Conservation (phyloP, 2,113 vertebrate genomes). For the Otus sunia region DNA sequence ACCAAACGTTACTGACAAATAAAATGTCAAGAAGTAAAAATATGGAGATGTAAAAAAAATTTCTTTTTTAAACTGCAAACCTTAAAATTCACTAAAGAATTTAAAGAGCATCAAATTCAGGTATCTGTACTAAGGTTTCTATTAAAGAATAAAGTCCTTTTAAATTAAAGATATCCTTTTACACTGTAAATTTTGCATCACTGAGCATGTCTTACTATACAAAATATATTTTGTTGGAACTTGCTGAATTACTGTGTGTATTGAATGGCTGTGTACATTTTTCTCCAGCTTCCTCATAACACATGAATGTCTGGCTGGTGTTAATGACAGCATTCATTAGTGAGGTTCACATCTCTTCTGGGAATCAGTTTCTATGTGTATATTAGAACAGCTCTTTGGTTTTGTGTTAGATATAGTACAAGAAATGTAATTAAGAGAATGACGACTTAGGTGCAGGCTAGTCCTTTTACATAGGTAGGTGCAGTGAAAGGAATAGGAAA, state of each 20-base stretch:
- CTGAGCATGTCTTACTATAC: background rate
- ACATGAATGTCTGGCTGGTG: background rate
- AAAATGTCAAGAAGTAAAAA: background rate
- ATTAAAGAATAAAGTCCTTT: background rate
- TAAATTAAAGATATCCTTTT: background rate
- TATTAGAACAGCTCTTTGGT: background rate
- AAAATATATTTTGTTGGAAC: background rate
- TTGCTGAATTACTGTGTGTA: background rate
- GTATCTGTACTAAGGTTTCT: background rate
- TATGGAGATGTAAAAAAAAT: background rate
- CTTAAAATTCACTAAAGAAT: background rate
- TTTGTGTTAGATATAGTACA: background rate
- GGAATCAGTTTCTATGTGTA: background rate
- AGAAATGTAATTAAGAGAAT: background rate
- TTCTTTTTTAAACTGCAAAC: background rate
- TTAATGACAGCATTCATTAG: background rate
- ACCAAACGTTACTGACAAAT: background rate
- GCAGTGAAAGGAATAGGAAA: background rate
- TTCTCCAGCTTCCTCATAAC: background rate
- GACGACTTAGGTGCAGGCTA: background rate
- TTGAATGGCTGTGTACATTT: background rate
- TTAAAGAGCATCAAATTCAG: background rate
- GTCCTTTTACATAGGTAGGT: background rate
- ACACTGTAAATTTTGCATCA: background rate
- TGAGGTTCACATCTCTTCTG: background rate